phyloP scores from a whole-genome alignment of 2,113 vertebrate species.

The Clinocottus analis region DNA sequence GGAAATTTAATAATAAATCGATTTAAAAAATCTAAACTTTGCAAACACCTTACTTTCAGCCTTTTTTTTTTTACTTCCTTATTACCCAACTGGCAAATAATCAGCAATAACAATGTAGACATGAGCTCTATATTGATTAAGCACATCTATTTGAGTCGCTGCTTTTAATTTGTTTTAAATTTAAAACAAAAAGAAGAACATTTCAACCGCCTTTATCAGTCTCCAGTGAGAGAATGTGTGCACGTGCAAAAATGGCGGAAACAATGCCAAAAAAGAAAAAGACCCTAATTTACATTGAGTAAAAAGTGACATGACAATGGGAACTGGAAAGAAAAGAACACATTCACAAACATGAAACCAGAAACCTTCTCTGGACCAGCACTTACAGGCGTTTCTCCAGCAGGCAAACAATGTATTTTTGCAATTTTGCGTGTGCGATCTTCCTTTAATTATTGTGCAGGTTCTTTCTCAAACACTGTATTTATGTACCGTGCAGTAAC shows the following conservation, averaged over 20 bases:
- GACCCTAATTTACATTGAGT: not conserved
- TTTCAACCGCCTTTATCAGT: not conserved
- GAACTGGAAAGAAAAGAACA: not conserved
- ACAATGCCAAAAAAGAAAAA: not conserved
- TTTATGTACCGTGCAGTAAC: not conserved
- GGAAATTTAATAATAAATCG: not conserved
- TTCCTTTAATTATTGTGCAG: not conserved
- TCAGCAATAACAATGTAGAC: not conserved
- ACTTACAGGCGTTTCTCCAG: not conserved
- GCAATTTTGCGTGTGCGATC: not conserved
- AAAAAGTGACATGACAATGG: conserved; percentile 15
- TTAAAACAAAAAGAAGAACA: not conserved
- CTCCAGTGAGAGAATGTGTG: not conserved
- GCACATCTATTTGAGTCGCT: not conserved
- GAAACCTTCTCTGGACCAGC: not conserved
- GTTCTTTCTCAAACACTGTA: not conserved
- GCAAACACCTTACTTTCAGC: not conserved
- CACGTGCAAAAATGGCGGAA: not conserved
- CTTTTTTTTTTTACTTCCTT: not conserved
- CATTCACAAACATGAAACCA: conserved; percentile 1
- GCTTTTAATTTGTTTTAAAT: not conserved
- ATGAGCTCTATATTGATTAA: not conserved
- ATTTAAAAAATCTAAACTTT: not conserved
- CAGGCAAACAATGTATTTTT: not conserved
- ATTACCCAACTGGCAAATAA: not conserved